Base-by-base conservation (phyloP, 2,113 vertebrate species). In the Mionectes macconnelli region DNA sequence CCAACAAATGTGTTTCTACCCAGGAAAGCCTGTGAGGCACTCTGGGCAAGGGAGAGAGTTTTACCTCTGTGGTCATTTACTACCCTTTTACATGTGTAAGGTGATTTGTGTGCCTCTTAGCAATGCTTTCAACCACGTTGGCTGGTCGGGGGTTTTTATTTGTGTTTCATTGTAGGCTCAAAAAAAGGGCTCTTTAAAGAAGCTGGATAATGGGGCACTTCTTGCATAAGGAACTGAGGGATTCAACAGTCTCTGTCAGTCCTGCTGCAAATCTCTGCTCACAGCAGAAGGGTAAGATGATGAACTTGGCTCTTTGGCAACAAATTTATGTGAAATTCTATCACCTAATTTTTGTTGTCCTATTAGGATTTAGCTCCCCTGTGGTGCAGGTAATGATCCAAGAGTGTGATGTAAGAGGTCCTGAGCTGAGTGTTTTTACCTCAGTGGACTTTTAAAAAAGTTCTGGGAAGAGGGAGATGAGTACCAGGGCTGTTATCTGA, bases 1-100 rank as follows among this genome's bases (percentile, higher is more conserved):
- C 30, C 23, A 14, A 39, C 1, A 0, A 27, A 44, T 7, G 31
- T 2, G 1, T 60, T 66, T 60, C 5, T 55, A 37, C 14, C 1
- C 0, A 60, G 37, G 27, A 75, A 40, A 8, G 30, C 9, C 44
- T 22, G 23, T 12, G 42, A 47, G 39, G 44, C 25, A 20, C 21
- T 28, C 7, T 3, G 39, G 44, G 39, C 45, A 40, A 13, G n/a
- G 40, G 27, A 45, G 24, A 49, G 14, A 24, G 23, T 55, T 68
- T 74, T 39, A n/a, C 28, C 18, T 62, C 24, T n/a, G 35, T 16
- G 44, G 44, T 1, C 1, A 47, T 68, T 80, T 45, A 31, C 28
- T 75, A 6, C n/a, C 9, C 10, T 3, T 42, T 55, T 30, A 42
- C 47, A 70, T 15, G n/a, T 31, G 44, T 20, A 39, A 47, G 50